Percentiles rank a stretch among this genome's conserved stretches.
Conservation (phyloP, 2,888 invertebrate species). For the Rugalucina vietnamica region DNA sequence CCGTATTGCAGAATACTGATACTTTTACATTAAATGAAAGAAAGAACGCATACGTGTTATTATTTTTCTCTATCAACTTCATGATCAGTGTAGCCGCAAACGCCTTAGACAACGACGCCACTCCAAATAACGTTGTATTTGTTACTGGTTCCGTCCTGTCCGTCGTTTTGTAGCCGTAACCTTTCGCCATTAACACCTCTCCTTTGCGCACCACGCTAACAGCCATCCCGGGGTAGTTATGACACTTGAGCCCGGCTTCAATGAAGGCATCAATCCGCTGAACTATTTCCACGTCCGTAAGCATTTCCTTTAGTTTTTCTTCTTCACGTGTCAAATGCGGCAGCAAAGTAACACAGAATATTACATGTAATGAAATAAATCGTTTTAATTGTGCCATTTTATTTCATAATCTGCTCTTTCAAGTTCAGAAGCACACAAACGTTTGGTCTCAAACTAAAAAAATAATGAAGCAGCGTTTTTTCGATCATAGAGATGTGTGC, state of each 20-base stretch:
- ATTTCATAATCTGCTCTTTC: too few species aligned
- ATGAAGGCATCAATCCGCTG: constrained; percentile 27
- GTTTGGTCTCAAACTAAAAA: too few species aligned
- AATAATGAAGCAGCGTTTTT: too few species aligned
- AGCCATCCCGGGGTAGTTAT: constrained; percentile 60
- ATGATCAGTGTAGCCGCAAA: constrained; percentile 67
- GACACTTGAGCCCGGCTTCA: constrained; percentile 37
- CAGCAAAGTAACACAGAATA: too few species aligned
- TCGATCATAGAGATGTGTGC: too few species aligned
- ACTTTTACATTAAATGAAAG: too few species aligned
- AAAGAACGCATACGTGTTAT: too few species aligned
- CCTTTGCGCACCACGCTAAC: constrained; percentile 64
- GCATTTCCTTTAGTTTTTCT: not conserved
- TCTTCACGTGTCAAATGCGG: too few species aligned
- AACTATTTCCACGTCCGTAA: not conserved
- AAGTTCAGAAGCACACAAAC: too few species aligned
- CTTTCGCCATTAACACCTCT: constrained; percentile 45
- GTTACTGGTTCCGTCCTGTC: constrained; percentile 57
- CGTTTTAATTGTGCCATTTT: too few species aligned
- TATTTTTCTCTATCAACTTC: constrained; percentile 62
- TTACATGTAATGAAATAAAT: too few species aligned
- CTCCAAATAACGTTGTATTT: constrained; percentile 66
- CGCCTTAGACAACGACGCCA: constrained; percentile 68
- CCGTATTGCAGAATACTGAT: too few species aligned
- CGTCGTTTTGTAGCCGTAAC: constrained; percentile 58